A percentile compares a stretch with the other conserved stretches of the same genome.
Evolutionary conservation across 2,797 vertebrate species (phyloP).

Genomic region (Falco columbarius): DNA sequence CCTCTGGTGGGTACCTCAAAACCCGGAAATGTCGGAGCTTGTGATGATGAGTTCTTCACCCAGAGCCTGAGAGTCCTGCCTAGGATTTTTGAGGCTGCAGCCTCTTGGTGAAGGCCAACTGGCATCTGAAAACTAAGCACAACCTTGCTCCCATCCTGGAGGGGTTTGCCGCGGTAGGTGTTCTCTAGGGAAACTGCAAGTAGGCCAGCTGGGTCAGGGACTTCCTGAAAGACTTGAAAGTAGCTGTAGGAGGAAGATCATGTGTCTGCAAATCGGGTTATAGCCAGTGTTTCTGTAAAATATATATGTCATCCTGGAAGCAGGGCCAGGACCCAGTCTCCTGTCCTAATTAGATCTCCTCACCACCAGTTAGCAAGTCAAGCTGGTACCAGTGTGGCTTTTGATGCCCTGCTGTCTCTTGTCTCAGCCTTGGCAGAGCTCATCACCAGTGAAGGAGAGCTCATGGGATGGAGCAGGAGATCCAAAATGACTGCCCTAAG

Average conservation of each 20-base stretch:
- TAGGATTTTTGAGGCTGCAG: background rate
- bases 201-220: background rate
- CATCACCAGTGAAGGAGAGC: background rate
- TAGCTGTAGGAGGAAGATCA: background rate
- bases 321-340: background rate
- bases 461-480: background rate
- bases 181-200: background rate
- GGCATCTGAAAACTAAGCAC: background rate
- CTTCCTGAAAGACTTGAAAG: background rate
- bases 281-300: background rate
- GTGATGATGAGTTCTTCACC: background rate
- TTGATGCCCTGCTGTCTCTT: background rate
- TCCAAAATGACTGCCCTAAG: background rate
- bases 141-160: background rate
- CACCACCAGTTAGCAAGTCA: background rate
- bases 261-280: background rate
- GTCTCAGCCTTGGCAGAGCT: background rate
- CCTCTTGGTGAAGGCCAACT: rapidly evolving
- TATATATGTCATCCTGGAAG: background rate
- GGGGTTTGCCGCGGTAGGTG: background rate
- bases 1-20: background rate
- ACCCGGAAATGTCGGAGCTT: background rate
- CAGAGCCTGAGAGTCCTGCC: background rate
- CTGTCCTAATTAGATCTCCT: background rate
- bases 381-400: background rate